Evolutionary conservation across 92 coral and sea anemone genomes (phyloP).

Genomic region (Scolanthus callimorphus): DNA sequence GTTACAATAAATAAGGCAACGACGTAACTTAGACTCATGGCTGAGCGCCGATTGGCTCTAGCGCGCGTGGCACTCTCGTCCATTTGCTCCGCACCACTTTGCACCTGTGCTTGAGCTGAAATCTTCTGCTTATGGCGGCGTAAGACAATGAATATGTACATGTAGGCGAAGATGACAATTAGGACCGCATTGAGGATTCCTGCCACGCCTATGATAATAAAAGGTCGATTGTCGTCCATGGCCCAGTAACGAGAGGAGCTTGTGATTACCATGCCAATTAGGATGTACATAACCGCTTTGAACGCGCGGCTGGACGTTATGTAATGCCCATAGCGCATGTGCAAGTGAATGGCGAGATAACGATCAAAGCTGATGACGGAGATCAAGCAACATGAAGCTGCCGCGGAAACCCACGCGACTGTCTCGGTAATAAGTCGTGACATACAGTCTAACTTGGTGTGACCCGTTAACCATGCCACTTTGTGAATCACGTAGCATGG

Average conservation of each 20-base stretch:
- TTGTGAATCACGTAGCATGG: conserved; percentile 45
- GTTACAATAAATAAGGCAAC: conserved; percentile 39
- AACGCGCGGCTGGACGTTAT: conserved; percentile 28
- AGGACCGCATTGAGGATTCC: conserved; percentile 28
- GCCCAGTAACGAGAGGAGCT: conserved; percentile 43
- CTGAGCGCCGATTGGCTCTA: conserved; percentile 27
- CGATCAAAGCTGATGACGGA: conserved; percentile 43
- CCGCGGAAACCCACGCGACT: conserved; percentile 68
- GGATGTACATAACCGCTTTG: conserved; percentile 1
- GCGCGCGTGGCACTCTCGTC: conserved; percentile 1
- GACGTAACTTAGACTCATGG: conserved; percentile 38
- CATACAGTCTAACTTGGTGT: conserved; percentile 11
- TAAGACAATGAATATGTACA: conserved; percentile 38
- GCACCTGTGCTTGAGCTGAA: conserved; percentile 3
- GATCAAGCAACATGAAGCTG: conserved; percentile 30
- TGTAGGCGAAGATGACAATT: conserved; percentile 17
- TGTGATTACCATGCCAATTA: conserved; percentile 1
- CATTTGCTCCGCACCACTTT: neutral
- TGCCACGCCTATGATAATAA: conserved; percentile 22
- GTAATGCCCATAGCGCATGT: conserved; percentile 26
- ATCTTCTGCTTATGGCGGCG: conserved; percentile 37
- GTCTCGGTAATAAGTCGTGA: conserved; percentile 33
- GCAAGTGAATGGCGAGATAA: conserved; percentile 42
- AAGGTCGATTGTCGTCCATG: conserved; percentile 13
- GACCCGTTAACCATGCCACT: conserved; percentile 24